Evolutionary conservation across 2,797 vertebrate genomes (phyloP).

Genomic region (Paramormyrops hopkinsi): DNA sequence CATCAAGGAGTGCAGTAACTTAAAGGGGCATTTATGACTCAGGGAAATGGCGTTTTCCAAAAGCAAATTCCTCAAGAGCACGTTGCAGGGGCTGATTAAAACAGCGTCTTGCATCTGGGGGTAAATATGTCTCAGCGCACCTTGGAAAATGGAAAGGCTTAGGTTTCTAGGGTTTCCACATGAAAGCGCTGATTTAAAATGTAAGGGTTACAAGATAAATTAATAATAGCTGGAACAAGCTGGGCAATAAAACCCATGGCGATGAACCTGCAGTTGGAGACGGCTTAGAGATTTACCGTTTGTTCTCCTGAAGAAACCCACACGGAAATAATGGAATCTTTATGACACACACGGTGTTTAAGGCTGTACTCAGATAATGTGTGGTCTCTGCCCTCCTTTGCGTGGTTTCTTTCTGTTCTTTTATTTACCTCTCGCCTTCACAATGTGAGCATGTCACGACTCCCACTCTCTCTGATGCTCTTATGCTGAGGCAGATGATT

Average conservation of each 20-base stretch:
- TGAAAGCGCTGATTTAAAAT: constrained; percentile 72
- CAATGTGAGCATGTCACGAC: constrained; percentile 39
- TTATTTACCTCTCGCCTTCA: constrained; percentile 53
- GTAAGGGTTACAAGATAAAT: constrained; percentile 63
- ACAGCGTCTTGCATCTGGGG: constrained; percentile 58
- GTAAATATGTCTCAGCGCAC: constrained; percentile 73
- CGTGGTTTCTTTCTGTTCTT: constrained; percentile 37
- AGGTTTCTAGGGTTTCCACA: constrained; percentile 57
- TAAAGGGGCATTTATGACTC: constrained; percentile 61
- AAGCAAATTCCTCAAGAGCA: constrained; percentile 55
- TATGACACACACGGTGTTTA: constrained; percentile 60
- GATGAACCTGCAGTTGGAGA: constrained; percentile 68
- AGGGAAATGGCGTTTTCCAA: constrained; percentile 61
- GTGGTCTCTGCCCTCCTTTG: constrained; percentile 58
- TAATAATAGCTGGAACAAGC: constrained; percentile 69
- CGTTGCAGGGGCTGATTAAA: constrained; percentile 61
- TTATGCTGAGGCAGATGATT: constrained; percentile 36
- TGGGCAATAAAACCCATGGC: constrained; percentile 71
- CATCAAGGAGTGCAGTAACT: constrained; percentile 55
- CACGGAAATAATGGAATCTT: constrained; percentile 63
- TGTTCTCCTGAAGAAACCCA: constrained; percentile 59
- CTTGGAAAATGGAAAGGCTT: constrained; percentile 63
- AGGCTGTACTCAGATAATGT: constrained; percentile 63
- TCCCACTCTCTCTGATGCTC: constrained; percentile 33
- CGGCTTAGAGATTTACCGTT: constrained; percentile 51